Conservation (phyloP, 2,888 invertebrate genomes). For the Megamerina dolium region DNA sequence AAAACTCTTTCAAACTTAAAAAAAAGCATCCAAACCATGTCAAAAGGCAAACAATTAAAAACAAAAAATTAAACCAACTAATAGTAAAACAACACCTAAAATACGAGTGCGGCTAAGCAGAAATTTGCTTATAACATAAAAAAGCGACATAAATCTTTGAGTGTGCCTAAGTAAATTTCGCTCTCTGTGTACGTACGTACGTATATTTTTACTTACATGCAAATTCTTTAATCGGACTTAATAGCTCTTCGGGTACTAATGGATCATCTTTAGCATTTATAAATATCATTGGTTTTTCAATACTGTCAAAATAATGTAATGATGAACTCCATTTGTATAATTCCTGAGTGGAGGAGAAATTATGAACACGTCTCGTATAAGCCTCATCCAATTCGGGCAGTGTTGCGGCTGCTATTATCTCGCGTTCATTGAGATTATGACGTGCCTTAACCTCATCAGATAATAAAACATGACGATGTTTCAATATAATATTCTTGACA, state of each 20-base stretch:
- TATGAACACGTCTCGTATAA: constrained; percentile 74
- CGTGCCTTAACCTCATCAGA: constrained; percentile 65
- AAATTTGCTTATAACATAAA: no score
- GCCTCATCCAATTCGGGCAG: constrained; percentile 84
- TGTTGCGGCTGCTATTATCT: constrained; percentile 80
- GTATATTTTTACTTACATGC: constrained; percentile 59
- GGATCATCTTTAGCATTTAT: constrained; percentile 91
- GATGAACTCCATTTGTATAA: constrained; percentile 83
- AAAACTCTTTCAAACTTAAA: no score
- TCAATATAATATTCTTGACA: constrained; percentile 79
- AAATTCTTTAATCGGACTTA: constrained; percentile 66
- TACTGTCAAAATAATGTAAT: constrained; percentile 69
- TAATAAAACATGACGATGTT: constrained; percentile 71
- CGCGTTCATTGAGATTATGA: constrained; percentile 68
- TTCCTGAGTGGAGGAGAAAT: constrained; percentile 71
- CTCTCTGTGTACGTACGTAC: no score
- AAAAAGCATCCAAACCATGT: no score
- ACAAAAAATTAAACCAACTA: no score
- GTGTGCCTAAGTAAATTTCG: no score
- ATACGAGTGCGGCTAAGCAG: no score
- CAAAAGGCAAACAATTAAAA: no score
- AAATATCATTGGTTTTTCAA: constrained; percentile 82
- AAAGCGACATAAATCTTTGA: no score
- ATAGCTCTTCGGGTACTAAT: constrained; percentile 72
- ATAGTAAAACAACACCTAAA: no score